Evolutionary conservation across 2,888 invertebrate genomes (phyloP).

Genomic region (Thymelicus sylvestris): DNA sequence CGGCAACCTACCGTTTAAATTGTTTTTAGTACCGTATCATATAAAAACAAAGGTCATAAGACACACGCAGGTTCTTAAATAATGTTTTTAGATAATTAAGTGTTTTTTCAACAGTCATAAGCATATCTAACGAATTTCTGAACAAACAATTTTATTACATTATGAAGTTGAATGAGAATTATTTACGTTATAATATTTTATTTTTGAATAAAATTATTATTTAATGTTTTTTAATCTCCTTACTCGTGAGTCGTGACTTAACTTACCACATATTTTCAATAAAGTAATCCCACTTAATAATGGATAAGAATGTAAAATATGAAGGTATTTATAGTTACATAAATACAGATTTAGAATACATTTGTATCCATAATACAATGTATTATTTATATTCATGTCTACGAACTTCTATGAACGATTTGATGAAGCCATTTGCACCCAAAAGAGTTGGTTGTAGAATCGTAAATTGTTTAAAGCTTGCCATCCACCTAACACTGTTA

Average conservation of each 20-base stretch:
- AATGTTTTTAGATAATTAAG: neutral
- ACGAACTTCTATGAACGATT: neutral
- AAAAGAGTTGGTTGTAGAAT: neutral
- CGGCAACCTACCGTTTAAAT: no score
- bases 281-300: no score
- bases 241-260: neutral
- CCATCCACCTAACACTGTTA: neutral
- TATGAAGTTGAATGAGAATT: no score
- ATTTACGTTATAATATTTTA: neutral
- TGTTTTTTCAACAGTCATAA: neutral
- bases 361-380: neutral
- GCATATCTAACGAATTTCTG: constrained; percentile 12
- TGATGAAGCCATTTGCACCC: neutral
- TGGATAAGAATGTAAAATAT: no score
- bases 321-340: no score
- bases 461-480: neutral
- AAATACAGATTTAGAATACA: neutral
- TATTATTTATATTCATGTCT: constrained; percentile 9
- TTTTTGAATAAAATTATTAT: neutral
- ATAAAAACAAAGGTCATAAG: constrained; percentile 4
- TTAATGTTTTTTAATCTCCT: neutral
- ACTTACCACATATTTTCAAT: neutral
- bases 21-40: neutral
- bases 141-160: constrained; percentile 4
- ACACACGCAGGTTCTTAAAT: neutral